Evolutionary conservation across 2,113 vertebrate genomes (phyloP).

Genomic region (Pseudonaja textilis): DNA sequence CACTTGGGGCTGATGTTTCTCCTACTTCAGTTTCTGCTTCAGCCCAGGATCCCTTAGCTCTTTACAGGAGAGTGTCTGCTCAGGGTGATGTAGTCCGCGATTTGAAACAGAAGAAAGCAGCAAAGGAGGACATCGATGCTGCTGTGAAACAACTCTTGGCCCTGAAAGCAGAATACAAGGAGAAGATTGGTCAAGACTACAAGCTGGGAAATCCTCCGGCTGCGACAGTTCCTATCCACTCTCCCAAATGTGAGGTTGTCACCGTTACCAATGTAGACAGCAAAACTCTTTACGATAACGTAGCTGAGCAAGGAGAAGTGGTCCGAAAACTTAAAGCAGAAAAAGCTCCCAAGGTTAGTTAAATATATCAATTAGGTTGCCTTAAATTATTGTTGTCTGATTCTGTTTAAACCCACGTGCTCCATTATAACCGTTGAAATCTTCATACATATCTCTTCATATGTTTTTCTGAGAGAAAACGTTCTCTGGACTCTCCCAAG

Average conservation of each 20-base stretch:
- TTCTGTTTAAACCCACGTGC: not conserved
- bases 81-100: conserved; percentile 89
- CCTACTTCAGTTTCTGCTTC: conserved; percentile 31
- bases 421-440: not conserved
- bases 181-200: conserved; percentile 87
- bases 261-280: conserved; percentile 14
- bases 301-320: conserved; percentile 65
- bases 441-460: not conserved
- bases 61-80: conserved; percentile 78
- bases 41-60: conserved; percentile 47
- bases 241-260: conserved; percentile 16
- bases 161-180: conserved; percentile 89
- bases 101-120: conserved; percentile 85
- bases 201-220: conserved; percentile 78
- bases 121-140: conserved; percentile 88
- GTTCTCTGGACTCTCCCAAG: not conserved
- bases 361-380: not conserved
- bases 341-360: conserved; percentile 71
- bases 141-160: conserved; percentile 86
- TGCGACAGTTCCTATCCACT: not conserved
- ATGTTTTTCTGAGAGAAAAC: not conserved
- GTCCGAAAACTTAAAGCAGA: conserved; percentile 83
- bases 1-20: conserved; percentile 12
- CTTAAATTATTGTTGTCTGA: not conserved
- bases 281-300: conserved; percentile 68